Evolutionary conservation across 2,888 invertebrate species (phyloP).

Genomic region (Caenorhabditis macrosperma): DNA sequence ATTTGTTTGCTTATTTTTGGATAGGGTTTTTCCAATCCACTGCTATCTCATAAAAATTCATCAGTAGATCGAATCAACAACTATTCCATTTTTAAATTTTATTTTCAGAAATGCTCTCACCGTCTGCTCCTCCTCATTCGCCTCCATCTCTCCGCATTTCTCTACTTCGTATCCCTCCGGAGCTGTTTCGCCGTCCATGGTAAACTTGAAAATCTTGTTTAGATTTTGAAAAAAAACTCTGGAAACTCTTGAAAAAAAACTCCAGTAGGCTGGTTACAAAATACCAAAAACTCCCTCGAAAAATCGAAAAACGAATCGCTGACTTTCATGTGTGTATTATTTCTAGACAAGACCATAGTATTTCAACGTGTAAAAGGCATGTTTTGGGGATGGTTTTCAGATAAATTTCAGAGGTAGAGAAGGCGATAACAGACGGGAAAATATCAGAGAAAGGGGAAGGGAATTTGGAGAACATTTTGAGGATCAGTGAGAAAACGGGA

Average conservation of each 20-base stretch:
- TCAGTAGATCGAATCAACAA: not conserved
- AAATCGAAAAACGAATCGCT: too few species aligned
- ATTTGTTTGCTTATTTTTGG: not conserved
- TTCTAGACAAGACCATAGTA: too few species aligned
- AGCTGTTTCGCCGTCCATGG: constrained; percentile 53
- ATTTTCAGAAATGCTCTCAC: constrained; percentile 8
- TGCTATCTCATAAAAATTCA: too few species aligned
- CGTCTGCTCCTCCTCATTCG: constrained; percentile 36
- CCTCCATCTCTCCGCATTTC: constrained; percentile 58
- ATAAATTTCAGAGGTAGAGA: too few species aligned
- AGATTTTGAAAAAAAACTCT: not conserved
- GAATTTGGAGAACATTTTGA: constrained; percentile 8
- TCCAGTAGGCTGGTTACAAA: too few species aligned
- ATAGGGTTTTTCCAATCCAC: not conserved
- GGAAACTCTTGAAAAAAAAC: not conserved
- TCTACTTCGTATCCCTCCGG: constrained; percentile 61
- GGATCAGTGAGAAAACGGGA: not conserved
- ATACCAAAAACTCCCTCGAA: too few species aligned
- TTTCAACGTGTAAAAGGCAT: too few species aligned
- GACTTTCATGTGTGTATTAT: too few species aligned
- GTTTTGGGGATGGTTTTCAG: too few species aligned
- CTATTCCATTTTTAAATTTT: not conserved
- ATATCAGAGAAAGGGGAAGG: too few species aligned
- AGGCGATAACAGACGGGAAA: too few species aligned
- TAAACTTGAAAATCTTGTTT: not conserved